Base-by-base conservation (phyloP, 2,888 invertebrate species). In the Cylindroiulus punctatus region DNA sequence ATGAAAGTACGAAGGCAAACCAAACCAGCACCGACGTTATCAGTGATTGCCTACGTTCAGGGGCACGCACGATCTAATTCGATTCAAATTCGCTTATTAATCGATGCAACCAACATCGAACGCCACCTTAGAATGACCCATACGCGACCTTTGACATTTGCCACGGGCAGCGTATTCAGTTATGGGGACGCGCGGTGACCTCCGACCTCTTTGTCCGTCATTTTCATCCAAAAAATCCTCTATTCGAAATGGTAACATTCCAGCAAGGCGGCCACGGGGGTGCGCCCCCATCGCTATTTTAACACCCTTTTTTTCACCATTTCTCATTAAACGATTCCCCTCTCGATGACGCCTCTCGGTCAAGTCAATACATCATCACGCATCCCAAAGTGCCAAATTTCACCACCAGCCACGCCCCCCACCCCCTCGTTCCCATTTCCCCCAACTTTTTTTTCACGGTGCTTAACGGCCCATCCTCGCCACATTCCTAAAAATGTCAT, bases 401-500 rank as follows among this genome's bases (percentile, higher is more conserved):
- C 30, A 76, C 76, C 65, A 10, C 65, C 22, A 26, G 26, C 26
- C 65, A 22, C 12, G 19, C 22, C 76, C 76, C 76, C 14, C 30
- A 2, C 4, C 57, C 76, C 26, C 4, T 76, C 76, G 17, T 26
- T 26, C 26, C 26, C 26, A 65, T 65, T 65, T n/a, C 7, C 57
- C 76, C 30, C 30, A 26, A 12, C 3, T 5, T 76, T 76, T 76
- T 52, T 76, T 76, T 76, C 30, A 30, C 30, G 30, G 30, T 32
- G 76, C 14, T 76, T 76, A 26, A 76, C 26, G 30, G 32, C 8
- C 65, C 65, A 65, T 65, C 65, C 65, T 65, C 22, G 65, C 14
- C 76, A 76, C 76, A 76, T 76, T 76, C 76, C 76, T 76, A 76
- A 76, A 76, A 76, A 76, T 76, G 76, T 76, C 76, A 76, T 76